A percentile compares a stretch with the other conserved stretches of the same genome.
Conservation (phyloP, 1,140 invertebrate genomes). For the Drosophila erecta region DNA sequence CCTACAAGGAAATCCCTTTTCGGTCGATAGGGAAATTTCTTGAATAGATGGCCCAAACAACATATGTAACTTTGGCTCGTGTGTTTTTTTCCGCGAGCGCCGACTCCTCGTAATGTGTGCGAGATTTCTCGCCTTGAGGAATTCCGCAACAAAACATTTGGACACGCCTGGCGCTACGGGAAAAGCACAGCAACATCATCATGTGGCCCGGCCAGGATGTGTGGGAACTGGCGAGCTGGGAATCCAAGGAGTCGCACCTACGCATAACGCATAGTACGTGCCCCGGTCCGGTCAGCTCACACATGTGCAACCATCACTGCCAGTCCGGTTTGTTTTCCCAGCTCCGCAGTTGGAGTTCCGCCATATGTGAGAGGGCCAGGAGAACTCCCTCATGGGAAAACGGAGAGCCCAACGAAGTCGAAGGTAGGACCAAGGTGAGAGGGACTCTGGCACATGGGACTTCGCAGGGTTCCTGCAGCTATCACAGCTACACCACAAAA, state of each 20-base stretch:
- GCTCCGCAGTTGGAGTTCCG: conserved; percentile 30
- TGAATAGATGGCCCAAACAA: conserved; percentile 53
- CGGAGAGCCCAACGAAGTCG: conserved; percentile 57
- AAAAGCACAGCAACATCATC: conserved; percentile 66
- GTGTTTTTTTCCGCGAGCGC: conserved; percentile 63
- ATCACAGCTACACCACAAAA: neutral
- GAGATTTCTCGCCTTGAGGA: conserved; percentile 60
- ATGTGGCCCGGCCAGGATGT: conserved; percentile 55
- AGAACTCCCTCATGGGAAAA: conserved; percentile 57
- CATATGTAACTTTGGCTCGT: conserved; percentile 77
- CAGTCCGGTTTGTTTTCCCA: conserved; percentile 60
- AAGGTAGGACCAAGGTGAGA: conserved; percentile 53
- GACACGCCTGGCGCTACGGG: conserved; percentile 77
- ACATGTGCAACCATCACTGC: conserved; percentile 39
- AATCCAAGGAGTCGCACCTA: conserved; percentile 63
- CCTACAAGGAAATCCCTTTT: conserved; percentile 50
- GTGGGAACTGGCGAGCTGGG: conserved; percentile 19
- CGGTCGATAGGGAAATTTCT: conserved; percentile 50
- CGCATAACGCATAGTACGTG: conserved; percentile 68
- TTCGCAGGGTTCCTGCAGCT: conserved; percentile 1
- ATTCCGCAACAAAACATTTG: conserved; percentile 51
- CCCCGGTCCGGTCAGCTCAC: conserved; percentile 20
- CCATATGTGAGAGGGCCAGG: conserved; percentile 34
- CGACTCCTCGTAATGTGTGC: conserved; percentile 52
- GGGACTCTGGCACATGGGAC: conserved; percentile 1